Evolutionary conservation across 2,797 vertebrate species (phyloP), one percentile per base, ranked within the genome.

Genomic region (Protonibea diacanthus): DNA sequence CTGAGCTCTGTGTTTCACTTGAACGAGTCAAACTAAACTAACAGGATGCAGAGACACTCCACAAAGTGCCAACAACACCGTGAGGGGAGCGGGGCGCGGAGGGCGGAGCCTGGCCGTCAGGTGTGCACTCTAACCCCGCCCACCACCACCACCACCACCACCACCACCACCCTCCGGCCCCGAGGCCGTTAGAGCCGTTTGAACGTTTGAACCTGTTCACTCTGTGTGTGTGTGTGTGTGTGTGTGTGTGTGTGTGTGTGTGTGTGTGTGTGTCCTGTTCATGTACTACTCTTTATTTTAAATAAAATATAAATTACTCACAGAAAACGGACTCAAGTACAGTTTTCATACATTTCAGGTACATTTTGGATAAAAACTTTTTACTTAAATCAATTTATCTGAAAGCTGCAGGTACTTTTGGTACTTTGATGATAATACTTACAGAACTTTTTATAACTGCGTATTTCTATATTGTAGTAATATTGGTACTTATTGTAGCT

Each of bases 61-160:
- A 4, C 38, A 25, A 2, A 27, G 29, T 5, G 66, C 29, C 44
- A 21, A 8, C 38, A 10, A 21, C 71, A 45, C 29, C 3, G 33
- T 0, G 33, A 8, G 3, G 29, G 18, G 47, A 17, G 11, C 3
- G 0, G n/a, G 14, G 49, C 5, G 3, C 12, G 44, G 49, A 8
- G 20, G 88, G 88, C 23, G 85, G 79, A 17, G 83, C 10, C 68
- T 27, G 42, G 0, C 4, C 48, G 55, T 82, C 89, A 92, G 91
- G 92, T 90, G 89, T 71, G 78, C 74, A 1, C 44, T 0, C 9
- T 52, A 9, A 10, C 0, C 60, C 23, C 75, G 59, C 80, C 86
- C 73, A 33, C 65, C 56, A 17, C 40, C 20, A 5, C 27, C 27
- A 5, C 27, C 27, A 5, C 27, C 27, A 33, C 33, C 56, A 5